phyloP scores from a whole-genome alignment of 2,797 vertebrate species.

The Coilia nasus region DNA sequence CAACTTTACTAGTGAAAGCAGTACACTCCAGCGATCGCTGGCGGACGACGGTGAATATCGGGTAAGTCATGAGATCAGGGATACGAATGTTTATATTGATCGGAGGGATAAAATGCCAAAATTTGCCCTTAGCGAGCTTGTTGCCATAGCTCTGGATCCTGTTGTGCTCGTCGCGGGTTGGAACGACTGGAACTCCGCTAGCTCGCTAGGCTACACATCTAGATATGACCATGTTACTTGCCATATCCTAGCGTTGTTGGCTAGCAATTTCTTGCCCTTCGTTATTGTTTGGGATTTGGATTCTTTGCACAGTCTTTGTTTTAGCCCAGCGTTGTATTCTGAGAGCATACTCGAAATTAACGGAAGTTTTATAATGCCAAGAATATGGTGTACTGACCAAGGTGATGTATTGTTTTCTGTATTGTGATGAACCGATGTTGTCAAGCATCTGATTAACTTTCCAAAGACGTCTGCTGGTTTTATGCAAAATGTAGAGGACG shows the following conservation, averaged over 20 bases:
- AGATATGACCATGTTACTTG: neutral
- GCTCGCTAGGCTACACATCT: slow-evolving; percentile 21
- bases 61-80: slow-evolving; percentile 24
- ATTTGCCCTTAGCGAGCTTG: slow-evolving; percentile 32
- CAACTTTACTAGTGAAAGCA: slow-evolving; percentile 36
- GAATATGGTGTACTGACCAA: neutral
- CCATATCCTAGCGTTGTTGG: neutral
- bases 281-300: neutral
- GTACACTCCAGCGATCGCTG: slow-evolving; percentile 16
- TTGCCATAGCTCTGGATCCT: neutral
- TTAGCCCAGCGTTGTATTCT: neutral
- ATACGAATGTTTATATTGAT: slow-evolving; percentile 28
- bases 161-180: neutral
- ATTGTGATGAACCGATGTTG: too few species aligned
- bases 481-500: too few species aligned
- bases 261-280: neutral
- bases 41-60: neutral
- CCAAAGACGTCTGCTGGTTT: too few species aligned
- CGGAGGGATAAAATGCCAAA: neutral
- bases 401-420: too few species aligned
- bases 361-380: neutral
- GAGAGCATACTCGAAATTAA: neutral
- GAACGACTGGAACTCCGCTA: slow-evolving; percentile 8
- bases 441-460: too few species aligned
- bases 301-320: neutral